phyloP scores from a whole-genome alignment of 2,797 vertebrate species.

The Momotus momota region DNA sequence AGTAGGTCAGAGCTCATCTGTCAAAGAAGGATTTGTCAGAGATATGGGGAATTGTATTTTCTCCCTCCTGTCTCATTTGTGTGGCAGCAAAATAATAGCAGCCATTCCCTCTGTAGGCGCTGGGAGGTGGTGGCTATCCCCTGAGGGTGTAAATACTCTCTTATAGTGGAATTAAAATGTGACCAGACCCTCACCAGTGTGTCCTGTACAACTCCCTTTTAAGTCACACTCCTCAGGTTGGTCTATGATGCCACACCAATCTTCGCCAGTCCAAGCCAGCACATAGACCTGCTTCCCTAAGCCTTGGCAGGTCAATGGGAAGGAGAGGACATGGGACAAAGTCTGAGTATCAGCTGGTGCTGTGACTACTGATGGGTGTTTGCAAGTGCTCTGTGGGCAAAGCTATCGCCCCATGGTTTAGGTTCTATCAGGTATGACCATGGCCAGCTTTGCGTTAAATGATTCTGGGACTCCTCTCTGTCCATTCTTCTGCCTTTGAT shows the following conservation, averaged over 20 bases:
- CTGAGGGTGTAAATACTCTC: rapidly evolving
- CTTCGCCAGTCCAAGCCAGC: neutral
- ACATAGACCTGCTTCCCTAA: neutral
- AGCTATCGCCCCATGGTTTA: neutral
- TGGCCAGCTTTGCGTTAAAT: neutral
- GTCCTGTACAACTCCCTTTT: neutral
- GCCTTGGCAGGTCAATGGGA: neutral
- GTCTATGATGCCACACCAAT: neutral
- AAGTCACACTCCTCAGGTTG: neutral
- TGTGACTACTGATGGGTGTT: neutral
- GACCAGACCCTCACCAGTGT: rapidly evolving
- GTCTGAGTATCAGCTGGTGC: rapidly evolving
- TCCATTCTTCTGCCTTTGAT: neutral
- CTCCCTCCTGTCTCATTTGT: neutral
- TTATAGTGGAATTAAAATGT: neutral
- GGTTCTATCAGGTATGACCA: neutral
- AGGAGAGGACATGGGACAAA: rapidly evolving
- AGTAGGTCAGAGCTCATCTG: conserved; percentile 31
- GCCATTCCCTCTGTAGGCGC: neutral
- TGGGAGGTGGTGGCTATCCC: neutral
- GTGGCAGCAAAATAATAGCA: neutral
- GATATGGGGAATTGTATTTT: neutral
- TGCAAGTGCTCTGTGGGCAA: neutral
- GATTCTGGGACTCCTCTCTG: rapidly evolving
- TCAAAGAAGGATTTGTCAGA: conserved; percentile 48